These are phyloP conservation scores for Cheilosia impressa DNA, from an alignment of 2,888 invertebrate genomes.

Conservation along the genomic window DNA sequence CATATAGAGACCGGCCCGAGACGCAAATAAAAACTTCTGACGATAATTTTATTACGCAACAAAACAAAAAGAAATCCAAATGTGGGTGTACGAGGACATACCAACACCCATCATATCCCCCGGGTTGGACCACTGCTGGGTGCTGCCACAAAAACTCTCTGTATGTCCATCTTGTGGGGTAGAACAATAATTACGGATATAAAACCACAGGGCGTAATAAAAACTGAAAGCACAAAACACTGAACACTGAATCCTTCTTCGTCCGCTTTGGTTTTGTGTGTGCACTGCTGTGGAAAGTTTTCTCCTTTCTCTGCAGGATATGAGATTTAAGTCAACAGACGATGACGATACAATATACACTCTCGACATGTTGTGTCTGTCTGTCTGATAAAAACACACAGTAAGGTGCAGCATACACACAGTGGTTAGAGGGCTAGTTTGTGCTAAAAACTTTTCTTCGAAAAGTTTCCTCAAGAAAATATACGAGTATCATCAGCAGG, in stretches of 20 bases:
- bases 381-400: slow-evolving; percentile 40
- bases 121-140: neutral
- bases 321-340: slow-evolving; percentile 69
- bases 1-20: neutral
- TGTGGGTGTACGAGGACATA: slow-evolving; percentile 3
- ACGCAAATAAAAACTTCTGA: slow-evolving; percentile 58
- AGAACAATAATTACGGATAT: slow-evolving; percentile 72
- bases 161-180: slow-evolving; percentile 45
- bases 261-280: slow-evolving; percentile 17
- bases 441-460: slow-evolving; percentile 19
- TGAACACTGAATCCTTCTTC: slow-evolving; percentile 47
- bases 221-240: slow-evolving; percentile 55
- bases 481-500: slow-evolving; percentile 2
- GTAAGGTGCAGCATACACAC: slow-evolving; percentile 29
- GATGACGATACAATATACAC: slow-evolving; percentile 53
- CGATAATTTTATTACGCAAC: slow-evolving; percentile 68
- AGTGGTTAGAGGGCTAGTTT: slow-evolving; percentile 7
- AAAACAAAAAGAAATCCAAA: slow-evolving; percentile 46
- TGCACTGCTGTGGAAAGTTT: slow-evolving; percentile 46
- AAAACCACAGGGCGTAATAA: slow-evolving; percentile 73
- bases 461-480: slow-evolving; percentile 45
- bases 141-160: slow-evolving; percentile 34
- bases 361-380: slow-evolving; percentile 63
- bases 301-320: slow-evolving; percentile 34
- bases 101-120: neutral